Base-by-base conservation (phyloP, 2,113 vertebrate genomes). In the Monopterus albus region DNA sequence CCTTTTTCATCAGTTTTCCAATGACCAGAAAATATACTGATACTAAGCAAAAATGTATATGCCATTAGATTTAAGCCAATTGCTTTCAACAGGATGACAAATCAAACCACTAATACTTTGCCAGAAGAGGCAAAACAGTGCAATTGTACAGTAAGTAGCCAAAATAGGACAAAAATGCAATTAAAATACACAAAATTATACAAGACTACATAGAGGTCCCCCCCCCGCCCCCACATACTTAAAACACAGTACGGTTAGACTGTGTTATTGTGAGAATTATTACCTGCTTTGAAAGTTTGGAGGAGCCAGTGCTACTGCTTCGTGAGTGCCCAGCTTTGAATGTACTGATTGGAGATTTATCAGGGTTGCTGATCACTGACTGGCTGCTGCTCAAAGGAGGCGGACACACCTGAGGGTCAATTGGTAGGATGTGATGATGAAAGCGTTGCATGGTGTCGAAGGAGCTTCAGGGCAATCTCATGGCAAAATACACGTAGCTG, bases 301-400 rank as follows among this genome's bases (percentile, higher is more conserved):
- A 76, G 3, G 96, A 95, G 45, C 94, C 94, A 0, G 91, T 91
- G 88, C 95, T 98, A 91, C 75, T 93, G 33, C 85, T 94, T 52
- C 94, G 88, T 0, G 94, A 95, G 60, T 95, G 93, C 12, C 91
- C 71, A 0, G 91, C 91, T 47, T 85, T 93, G 38, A 69, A 89
- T 6, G 84, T 38, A 46, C 75, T 3, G 21, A 68, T 38, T 0
- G 81, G 84, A 2, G 94, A 94, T 82, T 88, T 94, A 29, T 97
- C 95, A 2, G 91, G 65, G 64, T 71, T 79, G 61, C 94, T 93
- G 85, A 94, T 94, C 76, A 85, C 6, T 0, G 80, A 88, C 0
- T 81, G 92, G 72, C 71, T 88, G 85, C 75, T 88, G 69, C 1
- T 79, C 15, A 79, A 52, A 3, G 70, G 63, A 1, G 74, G 83